Conservation (phyloP, 2,888 invertebrate species). For the Lithophane ornitopus region DNA sequence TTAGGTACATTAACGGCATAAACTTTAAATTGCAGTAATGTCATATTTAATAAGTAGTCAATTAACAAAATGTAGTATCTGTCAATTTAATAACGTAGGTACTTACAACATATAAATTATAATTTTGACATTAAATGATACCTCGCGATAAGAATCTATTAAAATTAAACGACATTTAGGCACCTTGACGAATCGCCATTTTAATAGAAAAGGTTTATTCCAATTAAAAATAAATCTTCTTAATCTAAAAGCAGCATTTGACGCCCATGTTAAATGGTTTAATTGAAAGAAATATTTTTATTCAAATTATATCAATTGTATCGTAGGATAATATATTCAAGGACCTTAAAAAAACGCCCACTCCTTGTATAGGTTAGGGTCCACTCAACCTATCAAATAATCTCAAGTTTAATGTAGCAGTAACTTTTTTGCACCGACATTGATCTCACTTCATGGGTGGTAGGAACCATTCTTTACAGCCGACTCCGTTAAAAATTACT, state of each 20-base stretch:
- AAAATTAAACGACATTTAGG: slow-evolving; percentile 24
- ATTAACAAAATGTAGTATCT: not conserved
- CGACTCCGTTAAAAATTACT: not conserved
- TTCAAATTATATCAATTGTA: slow-evolving; percentile 4
- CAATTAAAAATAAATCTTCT: slow-evolving; percentile 20
- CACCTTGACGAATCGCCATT: not conserved
- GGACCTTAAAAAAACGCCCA: slow-evolving; percentile 4
- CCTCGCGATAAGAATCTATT: not conserved
- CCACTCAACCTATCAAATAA: slow-evolving; percentile 27
- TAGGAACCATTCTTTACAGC: not conserved
- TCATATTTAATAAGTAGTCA: not conserved
- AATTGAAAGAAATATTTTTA: slow-evolving; percentile 15
- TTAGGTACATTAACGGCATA: not conserved
- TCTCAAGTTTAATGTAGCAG: not conserved
- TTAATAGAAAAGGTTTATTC: slow-evolving; percentile 26
- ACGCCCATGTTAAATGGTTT: slow-evolving; percentile 13
- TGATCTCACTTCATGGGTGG: not conserved
- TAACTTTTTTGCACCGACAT: slow-evolving; percentile 2
- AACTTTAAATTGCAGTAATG: not conserved
- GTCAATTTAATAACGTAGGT: slow-evolving; percentile 3
- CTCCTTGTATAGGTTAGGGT: slow-evolving; percentile 11
- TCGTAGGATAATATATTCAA: slow-evolving; percentile 8
- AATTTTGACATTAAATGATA: slow-evolving; percentile 13
- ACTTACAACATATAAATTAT: too few relatives aligned
- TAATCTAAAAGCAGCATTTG: slow-evolving; percentile 18